phyloP scores from a whole-genome alignment of 2,113 vertebrate species.

The Sterrhoptilus dennistouni region DNA sequence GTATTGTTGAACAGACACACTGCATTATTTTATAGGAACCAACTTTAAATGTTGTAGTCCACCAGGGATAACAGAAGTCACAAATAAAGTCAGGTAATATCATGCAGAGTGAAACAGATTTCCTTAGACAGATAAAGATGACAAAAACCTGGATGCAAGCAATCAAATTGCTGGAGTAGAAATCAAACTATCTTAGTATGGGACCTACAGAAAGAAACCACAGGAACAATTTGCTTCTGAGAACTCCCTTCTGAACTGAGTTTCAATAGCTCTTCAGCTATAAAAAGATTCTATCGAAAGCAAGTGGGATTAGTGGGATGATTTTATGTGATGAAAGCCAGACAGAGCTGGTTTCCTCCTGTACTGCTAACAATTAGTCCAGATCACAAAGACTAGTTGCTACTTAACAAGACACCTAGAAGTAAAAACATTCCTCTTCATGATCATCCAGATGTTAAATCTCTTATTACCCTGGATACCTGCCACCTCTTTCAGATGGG shows the following conservation, averaged over 20 bases:
- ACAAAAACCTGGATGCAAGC: not conserved
- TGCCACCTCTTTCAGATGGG: not conserved
- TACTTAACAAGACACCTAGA: conserved; percentile 11
- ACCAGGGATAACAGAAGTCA: not conserved
- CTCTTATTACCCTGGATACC: conserved; percentile 10
- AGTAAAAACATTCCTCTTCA: not conserved
- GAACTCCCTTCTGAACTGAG: conserved; percentile 21
- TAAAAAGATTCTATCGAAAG: conserved; percentile 23
- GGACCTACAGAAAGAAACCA: conserved; percentile 10
- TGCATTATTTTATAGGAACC: not conserved
- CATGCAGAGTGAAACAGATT: not conserved
- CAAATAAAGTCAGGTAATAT: not conserved
- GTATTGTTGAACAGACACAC: not conserved
- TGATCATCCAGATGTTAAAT: not conserved
- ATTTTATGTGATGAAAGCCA: conserved; percentile 21
- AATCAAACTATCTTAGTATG: not conserved
- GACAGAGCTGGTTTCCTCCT: conserved; percentile 4
- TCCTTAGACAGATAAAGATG: not conserved
- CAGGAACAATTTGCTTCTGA: not conserved
- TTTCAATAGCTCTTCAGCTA: conserved; percentile 34
- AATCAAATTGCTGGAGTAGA: not conserved
- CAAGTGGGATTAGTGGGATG: conserved; percentile 5
- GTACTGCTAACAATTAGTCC: conserved; percentile 31
- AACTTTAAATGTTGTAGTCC: not conserved
- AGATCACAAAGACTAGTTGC: not conserved